Percentiles rank a stretch among this genome's conserved stretches.
Conservation (phyloP, 2,113 vertebrate genomes). For the Neotoma lepida region DNA sequence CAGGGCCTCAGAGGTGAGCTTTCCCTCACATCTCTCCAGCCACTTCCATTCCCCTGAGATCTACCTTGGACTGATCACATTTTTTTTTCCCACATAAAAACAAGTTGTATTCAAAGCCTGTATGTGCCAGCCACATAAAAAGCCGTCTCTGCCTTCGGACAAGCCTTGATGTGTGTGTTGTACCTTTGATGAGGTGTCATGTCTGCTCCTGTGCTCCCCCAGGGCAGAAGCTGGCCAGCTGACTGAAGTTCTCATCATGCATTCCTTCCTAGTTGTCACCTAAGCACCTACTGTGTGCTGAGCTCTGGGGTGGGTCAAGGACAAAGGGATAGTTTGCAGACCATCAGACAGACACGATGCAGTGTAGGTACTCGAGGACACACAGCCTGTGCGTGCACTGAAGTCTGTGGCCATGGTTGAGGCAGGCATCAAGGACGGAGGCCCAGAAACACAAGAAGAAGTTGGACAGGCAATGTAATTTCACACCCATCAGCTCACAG, state of each 20-base stretch:
- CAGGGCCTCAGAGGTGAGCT: conserved; percentile 37
- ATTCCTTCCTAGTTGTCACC: background rate
- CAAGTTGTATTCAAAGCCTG: conserved; percentile 57
- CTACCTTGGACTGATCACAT: conserved; percentile 29
- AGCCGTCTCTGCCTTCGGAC: conserved; percentile 42
- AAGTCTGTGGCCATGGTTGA: background rate
- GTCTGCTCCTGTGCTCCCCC: background rate
- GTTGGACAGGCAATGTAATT: conserved; percentile 10
- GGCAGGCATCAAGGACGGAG: background rate
- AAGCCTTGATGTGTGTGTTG: background rate
- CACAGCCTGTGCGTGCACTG: background rate
- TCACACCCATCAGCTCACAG: conserved; percentile 40
- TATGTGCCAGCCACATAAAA: conserved; percentile 24
- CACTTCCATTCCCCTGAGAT: conserved; percentile 24
- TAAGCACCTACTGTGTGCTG: conserved; percentile 13
- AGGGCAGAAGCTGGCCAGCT: background rate
- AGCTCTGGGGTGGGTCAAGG: background rate
- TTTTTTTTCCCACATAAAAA: conserved; percentile 46
- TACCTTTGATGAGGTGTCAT: background rate
- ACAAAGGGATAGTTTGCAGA: background rate
- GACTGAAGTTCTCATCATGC: conserved; percentile 16
- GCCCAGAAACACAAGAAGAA: background rate
- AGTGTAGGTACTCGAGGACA: background rate
- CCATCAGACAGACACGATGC: background rate
- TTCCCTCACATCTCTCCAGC: conserved; percentile 31